Conservation (phyloP, 2,797 vertebrate species). For the Rhabdophis nuchalis region DNA sequence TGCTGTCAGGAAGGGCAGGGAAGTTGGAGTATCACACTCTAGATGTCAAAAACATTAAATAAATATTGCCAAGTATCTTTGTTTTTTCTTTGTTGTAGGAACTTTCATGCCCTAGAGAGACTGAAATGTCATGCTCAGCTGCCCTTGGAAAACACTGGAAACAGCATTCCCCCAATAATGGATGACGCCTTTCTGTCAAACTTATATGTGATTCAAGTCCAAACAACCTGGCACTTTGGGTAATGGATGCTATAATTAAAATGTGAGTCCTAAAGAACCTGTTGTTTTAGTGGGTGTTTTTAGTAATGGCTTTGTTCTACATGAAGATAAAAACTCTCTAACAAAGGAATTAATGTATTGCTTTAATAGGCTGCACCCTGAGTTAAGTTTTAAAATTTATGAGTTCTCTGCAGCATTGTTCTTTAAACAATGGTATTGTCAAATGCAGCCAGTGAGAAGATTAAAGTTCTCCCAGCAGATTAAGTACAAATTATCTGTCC, state of each 20-base stretch:
- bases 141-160: slow-evolving; percentile 39
- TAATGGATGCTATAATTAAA: slow-evolving; percentile 63
- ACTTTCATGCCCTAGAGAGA: neutral
- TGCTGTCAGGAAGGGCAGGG: neutral
- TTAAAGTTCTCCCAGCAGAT: slow-evolving; percentile 75
- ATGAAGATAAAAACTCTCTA: slow-evolving; percentile 66
- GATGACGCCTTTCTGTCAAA: slow-evolving; percentile 48
- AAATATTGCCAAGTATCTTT: slow-evolving; percentile 24
- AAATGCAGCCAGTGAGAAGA: slow-evolving; percentile 73
- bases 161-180: neutral
- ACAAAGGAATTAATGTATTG: slow-evolving; percentile 69
- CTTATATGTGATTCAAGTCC: slow-evolving; percentile 44
- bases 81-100: slow-evolving; percentile 12
- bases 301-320: slow-evolving; percentile 66
- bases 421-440: slow-evolving; percentile 75
- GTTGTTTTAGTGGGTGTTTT: slow-evolving; percentile 63
- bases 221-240: slow-evolving; percentile 52
- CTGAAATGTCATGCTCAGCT: neutral
- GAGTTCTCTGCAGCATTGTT: slow-evolving; percentile 72
- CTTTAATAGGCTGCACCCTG: slow-evolving; percentile 68
- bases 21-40: slow-evolving; percentile 1
- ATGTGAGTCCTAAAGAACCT: slow-evolving; percentile 56
- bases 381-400: slow-evolving; percentile 73
- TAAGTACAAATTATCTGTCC: slow-evolving; percentile 77
- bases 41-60: neutral